These are phyloP conservation scores for Epirrita christyi DNA, from an alignment of 2,888 invertebrate species.

Conservation along the genomic window DNA sequence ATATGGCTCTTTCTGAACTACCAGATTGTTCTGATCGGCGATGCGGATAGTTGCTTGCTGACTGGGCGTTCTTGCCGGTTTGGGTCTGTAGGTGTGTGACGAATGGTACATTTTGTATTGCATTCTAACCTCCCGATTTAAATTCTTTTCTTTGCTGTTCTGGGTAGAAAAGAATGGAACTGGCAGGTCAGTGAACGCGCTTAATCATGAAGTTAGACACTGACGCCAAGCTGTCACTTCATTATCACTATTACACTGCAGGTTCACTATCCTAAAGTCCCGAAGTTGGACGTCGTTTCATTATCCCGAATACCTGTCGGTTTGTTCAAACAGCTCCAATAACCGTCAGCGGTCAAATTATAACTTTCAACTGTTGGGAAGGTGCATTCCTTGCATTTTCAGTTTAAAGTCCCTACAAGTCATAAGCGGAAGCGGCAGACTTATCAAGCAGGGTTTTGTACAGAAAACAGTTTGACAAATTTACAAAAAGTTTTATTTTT, in stretches of 20 bases:
- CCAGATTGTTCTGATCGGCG: no score
- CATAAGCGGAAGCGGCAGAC: conserved; percentile 24
- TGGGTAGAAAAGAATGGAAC: no score
- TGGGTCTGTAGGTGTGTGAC: no score
- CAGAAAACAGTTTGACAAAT: no score
- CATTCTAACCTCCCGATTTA: no score
- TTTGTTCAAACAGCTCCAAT: conserved; percentile 28
- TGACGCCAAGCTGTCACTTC: background rate
- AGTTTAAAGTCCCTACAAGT: conserved; percentile 39
- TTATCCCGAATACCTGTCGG: conserved; percentile 30
- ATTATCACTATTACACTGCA: background rate
- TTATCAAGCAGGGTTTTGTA: no score
- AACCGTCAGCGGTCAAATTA: conserved; percentile 52
- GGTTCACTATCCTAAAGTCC: background rate
- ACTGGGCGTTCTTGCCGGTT: no score
- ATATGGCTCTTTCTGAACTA: no score
- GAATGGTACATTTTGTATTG: no score
- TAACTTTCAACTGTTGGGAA: conserved; percentile 54
- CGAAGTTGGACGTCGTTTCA: background rate
- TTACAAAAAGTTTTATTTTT: no score
- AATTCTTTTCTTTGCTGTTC: no score
- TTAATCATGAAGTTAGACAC: background rate
- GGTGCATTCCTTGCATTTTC: conserved; percentile 73
- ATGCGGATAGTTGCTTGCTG: no score
- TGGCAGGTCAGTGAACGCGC: background rate